Base-by-base conservation (phyloP, 2,113 vertebrate genomes). In the Mormyrus lacerda region DNA sequence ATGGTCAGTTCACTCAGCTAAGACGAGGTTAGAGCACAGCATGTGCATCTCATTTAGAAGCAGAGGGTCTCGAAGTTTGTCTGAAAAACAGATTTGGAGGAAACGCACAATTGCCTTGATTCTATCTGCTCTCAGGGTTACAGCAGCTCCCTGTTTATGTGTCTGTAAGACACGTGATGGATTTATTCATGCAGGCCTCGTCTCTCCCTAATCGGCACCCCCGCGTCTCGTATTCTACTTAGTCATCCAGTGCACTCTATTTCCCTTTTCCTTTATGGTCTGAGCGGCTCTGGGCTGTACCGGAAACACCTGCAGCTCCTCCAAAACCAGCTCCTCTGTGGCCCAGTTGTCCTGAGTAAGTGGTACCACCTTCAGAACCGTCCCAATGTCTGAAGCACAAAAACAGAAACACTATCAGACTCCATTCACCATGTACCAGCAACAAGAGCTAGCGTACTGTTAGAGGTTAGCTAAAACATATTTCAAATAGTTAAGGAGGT, bases 251-350 rank as follows among this genome's bases (percentile, higher is more conserved):
- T 19, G 17, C 13, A 42, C 73, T 6, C 10, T 19, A 13, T 76
- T 73, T 13, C 27, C 65, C 15, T 35, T 73, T 6, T 3, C 13
- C 84, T 7, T 53, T 87, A 50, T 51, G 11, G 1, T 8, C 55
- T 6, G 1, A 35, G 50, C 10, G 2, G 1, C 13, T 87, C 11
- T 19, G 31, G 3, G 5, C 1, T 90, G 93, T 91, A 96, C 98
- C 97, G 98, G 96, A 92, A 99, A 99, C 90, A 98, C 93, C 92
- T 98, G 97, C 86, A 99, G 93, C 91, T 99, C 98, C 91, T 99
- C 98, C 45, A 99, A 94, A 1, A 99, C 93, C 21, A 99, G 97
- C 69, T 99, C 98, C 91, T 99, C 98, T 65, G 95, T 96, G 15
- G 94, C 94, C 97, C 97, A 97, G 90, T 98, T 97, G 91, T 99